Conservation (phyloP, 35 echinoderm and acorn worm genomes). For the Apostichopus californicus region DNA sequence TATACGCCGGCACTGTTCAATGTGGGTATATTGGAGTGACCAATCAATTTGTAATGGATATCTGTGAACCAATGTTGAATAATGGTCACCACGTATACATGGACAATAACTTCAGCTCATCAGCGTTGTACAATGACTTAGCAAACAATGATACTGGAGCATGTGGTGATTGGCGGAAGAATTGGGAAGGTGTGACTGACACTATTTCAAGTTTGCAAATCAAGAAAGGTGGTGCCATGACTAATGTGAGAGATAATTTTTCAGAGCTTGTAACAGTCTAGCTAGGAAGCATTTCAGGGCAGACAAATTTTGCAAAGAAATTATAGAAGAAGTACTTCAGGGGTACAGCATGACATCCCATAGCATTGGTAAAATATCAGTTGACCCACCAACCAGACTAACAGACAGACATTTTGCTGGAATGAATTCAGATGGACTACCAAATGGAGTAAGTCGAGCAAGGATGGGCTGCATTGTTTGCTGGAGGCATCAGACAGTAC, state of each 20-base stretch:
- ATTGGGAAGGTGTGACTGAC: background rate
- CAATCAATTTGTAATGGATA: background rate
- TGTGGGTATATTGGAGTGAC: background rate
- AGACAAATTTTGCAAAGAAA: background rate
- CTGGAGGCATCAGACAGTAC: background rate
- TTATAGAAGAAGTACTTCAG: constrained; percentile 4
- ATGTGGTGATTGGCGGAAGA: background rate
- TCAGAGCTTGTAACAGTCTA: background rate
- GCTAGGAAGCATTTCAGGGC: background rate
- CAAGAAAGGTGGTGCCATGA: background rate
- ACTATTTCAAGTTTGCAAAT: background rate
- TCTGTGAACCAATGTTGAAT: background rate
- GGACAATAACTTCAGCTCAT: constrained; percentile 46
- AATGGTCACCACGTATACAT: constrained; percentile 42
- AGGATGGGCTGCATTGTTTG: constrained; percentile 8
- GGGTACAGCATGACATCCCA: too few species aligned
- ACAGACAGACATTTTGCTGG: constrained; percentile 27
- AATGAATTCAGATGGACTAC: background rate
- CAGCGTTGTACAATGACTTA: constrained; percentile 13
- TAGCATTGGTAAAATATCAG: background rate
- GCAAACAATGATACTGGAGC: constrained; percentile 1
- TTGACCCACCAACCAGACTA: background rate
- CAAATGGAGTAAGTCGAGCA: background rate
- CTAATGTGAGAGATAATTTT: background rate
- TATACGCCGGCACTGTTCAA: background rate